Percentiles rank a stretch among this genome's conserved stretches.
Conservation (phyloP, 2,888 invertebrate species). For the Ochropleura plecta region DNA sequence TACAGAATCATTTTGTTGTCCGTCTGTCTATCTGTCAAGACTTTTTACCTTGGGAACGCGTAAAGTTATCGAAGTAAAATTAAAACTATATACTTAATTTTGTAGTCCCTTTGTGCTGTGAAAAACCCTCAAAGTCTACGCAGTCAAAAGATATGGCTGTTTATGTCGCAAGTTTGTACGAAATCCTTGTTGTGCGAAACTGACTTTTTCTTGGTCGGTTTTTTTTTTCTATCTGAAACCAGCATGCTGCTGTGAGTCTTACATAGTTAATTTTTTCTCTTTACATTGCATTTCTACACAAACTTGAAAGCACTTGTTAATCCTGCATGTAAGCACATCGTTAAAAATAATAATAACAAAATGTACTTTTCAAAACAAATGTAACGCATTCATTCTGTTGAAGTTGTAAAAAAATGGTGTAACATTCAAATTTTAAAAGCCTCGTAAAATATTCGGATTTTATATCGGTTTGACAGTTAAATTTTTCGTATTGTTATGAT, state of each 20-base stretch:
- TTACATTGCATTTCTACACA: background rate
- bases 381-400: slow-evolving; percentile 10
- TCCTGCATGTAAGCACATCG: slow-evolving; percentile 2
- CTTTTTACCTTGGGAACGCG: too few species aligned
- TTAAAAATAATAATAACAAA: slow-evolving; percentile 36
- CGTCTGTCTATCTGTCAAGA: too few species aligned
- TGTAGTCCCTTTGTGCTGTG: too few species aligned
- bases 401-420: slow-evolving; percentile 38
- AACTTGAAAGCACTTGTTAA: slow-evolving; percentile 7
- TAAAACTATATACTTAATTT: too few species aligned
- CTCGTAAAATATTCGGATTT: slow-evolving; percentile 77
- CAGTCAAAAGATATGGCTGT: too few species aligned
- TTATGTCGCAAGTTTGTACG: too few species aligned
- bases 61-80: too few species aligned
- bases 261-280: background rate
- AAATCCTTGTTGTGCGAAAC: too few species aligned
- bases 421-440: slow-evolving; percentile 76
- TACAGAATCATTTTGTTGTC: too few species aligned
- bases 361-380: slow-evolving; percentile 14
- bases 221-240: background rate
- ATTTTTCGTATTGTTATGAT: slow-evolving; percentile 64
- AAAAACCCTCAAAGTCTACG: too few species aligned
- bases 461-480: slow-evolving; percentile 67
- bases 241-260: background rate
- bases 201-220: too few species aligned